These are phyloP conservation scores for Coenobita brevimanus DNA, from an alignment of 1,140 invertebrate species.

Conservation along the genomic window DNA sequence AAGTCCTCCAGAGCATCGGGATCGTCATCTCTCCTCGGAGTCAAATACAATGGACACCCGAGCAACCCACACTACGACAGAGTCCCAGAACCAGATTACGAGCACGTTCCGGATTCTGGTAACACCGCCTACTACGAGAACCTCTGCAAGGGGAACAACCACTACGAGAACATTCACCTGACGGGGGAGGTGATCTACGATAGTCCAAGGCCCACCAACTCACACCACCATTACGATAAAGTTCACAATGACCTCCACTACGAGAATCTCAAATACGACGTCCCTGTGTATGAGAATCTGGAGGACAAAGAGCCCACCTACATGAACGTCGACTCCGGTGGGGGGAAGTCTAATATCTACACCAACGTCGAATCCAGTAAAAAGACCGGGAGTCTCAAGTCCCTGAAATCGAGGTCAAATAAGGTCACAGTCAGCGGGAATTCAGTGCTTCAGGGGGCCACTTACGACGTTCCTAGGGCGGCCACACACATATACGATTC, in stretches of 20 bases:
- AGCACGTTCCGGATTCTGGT: slow-evolving; percentile 46
- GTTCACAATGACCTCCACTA: slow-evolving; percentile 48
- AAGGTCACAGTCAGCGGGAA: slow-evolving; percentile 48
- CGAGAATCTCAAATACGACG: slow-evolving; percentile 65
- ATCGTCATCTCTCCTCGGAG: slow-evolving; percentile 49
- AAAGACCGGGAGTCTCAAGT: background rate
- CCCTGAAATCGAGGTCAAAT: slow-evolving; percentile 45
- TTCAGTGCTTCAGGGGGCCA: slow-evolving; percentile 37
- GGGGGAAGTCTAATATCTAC: background rate
- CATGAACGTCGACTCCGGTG: slow-evolving; percentile 63
- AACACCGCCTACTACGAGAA: slow-evolving; percentile 63
- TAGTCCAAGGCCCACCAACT: slow-evolving; percentile 56
- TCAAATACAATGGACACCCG: slow-evolving; percentile 50
- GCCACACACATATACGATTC: slow-evolving; percentile 70
- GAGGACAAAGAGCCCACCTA: slow-evolving; percentile 68
- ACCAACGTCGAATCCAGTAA: background rate
- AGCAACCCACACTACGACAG: slow-evolving; percentile 44
- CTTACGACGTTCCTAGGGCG: slow-evolving; percentile 68
- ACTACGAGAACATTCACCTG: slow-evolving; percentile 67
- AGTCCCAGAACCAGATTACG: slow-evolving; percentile 65
- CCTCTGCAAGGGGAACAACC: slow-evolving; percentile 49
- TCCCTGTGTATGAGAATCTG: slow-evolving; percentile 68
- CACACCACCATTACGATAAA: slow-evolving; percentile 49
- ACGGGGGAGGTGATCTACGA: slow-evolving; percentile 70
- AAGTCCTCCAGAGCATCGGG: slow-evolving; percentile 37